Conservation (phyloP, 2,888 invertebrate species). For the Tenodera sinensis region DNA sequence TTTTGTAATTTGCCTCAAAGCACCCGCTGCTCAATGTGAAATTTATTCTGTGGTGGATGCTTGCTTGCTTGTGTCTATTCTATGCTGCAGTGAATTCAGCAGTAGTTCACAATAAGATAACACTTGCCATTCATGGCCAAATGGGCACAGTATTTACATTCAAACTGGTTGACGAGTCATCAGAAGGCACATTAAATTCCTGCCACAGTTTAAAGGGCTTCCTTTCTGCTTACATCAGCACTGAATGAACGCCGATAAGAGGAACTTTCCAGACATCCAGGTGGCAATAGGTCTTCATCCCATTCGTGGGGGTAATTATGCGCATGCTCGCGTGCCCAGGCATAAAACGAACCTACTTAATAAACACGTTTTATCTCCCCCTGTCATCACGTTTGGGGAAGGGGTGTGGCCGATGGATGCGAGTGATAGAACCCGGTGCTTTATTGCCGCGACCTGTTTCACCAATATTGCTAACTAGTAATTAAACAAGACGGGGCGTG, state of each 20-base stretch:
- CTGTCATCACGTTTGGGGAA: constrained; percentile 1
- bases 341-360: constrained; percentile 14
- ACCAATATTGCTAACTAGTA: neutral
- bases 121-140: neutral
- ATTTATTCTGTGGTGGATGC: neutral
- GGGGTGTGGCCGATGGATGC: neutral
- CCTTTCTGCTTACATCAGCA: neutral
- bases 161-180: neutral
- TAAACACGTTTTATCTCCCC: constrained; percentile 13
- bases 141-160: neutral
- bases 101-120: neutral
- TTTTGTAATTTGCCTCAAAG: no score
- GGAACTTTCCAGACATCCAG: neutral
- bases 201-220: neutral
- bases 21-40: neutral
- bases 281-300: neutral
- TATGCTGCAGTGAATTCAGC: neutral
- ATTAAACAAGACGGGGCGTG: neutral
- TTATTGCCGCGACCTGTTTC: neutral
- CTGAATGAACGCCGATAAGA: neutral
- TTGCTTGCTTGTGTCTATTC: neutral
- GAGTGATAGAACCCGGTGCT: neutral
- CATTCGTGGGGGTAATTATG: neutral
- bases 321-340: constrained; percentile 3
- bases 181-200: neutral